phyloP scores from a whole-genome alignment of 1,140 invertebrate genomes.

The Zaprionus africanus region DNA sequence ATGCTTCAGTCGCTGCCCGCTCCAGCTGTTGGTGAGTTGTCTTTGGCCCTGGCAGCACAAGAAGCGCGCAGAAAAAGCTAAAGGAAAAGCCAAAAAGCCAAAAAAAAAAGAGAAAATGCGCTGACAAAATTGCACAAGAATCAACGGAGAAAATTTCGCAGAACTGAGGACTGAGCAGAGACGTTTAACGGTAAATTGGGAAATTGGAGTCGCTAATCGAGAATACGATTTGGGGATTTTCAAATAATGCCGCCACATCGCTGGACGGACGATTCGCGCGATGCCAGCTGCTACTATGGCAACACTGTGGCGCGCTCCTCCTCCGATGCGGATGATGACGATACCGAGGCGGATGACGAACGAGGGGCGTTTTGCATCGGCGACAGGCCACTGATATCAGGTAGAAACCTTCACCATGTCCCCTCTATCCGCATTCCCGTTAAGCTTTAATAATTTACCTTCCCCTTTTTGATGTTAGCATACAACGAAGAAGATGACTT shows the following conservation, averaged over 20 bases:
- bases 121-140: constrained; percentile 55
- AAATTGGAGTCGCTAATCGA: constrained; percentile 1
- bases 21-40: constrained; percentile 68
- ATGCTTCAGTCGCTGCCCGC: constrained; percentile 46
- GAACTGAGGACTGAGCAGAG: neutral
- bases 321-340: constrained; percentile 54
- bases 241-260: constrained; percentile 60
- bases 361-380: constrained; percentile 59
- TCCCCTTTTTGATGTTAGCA: neutral
- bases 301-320: constrained; percentile 36
- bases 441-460: neutral
- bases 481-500: constrained; percentile 26
- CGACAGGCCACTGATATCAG: constrained; percentile 59
- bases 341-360: constrained; percentile 66
- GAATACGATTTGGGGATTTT: neutral
- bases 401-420: neutral
- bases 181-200: neutral
- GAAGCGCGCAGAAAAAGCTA: neutral
- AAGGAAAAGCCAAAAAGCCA: neutral
- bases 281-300: constrained; percentile 66
- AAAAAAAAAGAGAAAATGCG: constrained; percentile 64
- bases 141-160: constrained; percentile 10
- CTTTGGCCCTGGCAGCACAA: neutral
- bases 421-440: neutral
- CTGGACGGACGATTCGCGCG: constrained; percentile 74